A percentile compares a stretch with the other conserved stretches of the same genome.
Conservation (phyloP, 2,888 invertebrate genomes). For the Gymnosoma rotundatum region DNA sequence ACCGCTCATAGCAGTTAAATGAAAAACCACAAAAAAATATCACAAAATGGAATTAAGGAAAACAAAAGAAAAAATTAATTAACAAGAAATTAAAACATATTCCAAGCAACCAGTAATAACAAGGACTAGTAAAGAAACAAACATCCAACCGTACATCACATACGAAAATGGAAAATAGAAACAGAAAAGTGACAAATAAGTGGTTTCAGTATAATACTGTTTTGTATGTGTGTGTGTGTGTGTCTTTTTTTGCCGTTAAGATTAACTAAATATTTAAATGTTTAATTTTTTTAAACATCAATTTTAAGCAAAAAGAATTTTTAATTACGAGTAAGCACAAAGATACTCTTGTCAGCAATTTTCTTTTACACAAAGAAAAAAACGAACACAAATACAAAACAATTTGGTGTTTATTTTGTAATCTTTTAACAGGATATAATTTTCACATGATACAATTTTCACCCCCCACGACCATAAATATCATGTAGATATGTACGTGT, state of each 20-base stretch:
- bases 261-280: no score
- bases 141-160: neutral
- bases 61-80: conserved; percentile 13
- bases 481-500: neutral
- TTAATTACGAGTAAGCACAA: conserved; percentile 28
- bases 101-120: conserved; percentile 7
- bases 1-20: conserved; percentile 33
- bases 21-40: conserved; percentile 34
- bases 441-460: conserved; percentile 46
- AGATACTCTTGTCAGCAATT: conserved; percentile 7
- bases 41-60: neutral
- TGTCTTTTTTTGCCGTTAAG: no score
- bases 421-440: conserved; percentile 40
- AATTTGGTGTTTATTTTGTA: conserved; percentile 8
- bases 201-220: conserved; percentile 38
- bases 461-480: no score
- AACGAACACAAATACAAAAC: neutral
- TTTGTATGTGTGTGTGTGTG: neutral
- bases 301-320: conserved; percentile 33
- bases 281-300: neutral
- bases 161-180: neutral
- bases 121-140: neutral
- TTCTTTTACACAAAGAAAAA: conserved; percentile 3
- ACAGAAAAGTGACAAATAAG: conserved; percentile 51
- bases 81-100: conserved; percentile 49